A percentile compares a stretch with the other conserved stretches of the same genome.
phyloP scores from a whole-genome alignment of 1,140 invertebrate species.

The Trypoxylus dichotomus region DNA sequence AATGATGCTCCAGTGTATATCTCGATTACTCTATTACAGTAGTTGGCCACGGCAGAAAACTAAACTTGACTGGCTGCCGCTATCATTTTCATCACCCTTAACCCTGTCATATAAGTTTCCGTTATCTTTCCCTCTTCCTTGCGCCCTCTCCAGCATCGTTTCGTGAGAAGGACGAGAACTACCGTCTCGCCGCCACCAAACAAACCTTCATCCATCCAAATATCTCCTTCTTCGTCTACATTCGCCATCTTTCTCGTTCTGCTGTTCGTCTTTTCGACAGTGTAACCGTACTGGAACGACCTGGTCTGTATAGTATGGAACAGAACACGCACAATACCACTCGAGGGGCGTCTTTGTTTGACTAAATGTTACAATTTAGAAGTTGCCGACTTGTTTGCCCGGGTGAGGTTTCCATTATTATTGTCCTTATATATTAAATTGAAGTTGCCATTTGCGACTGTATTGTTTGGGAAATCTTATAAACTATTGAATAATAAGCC shows the following conservation, averaged over 20 bases:
- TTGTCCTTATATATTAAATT: constrained; percentile 46
- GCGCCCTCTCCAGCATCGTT: constrained; percentile 24
- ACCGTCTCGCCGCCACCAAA: constrained; percentile 3
- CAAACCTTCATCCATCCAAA: constrained; percentile 26
- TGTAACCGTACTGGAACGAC: constrained; percentile 1
- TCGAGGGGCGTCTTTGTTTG: constrained; percentile 50
- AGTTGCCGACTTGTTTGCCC: constrained; percentile 52
- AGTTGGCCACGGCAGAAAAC: constrained; percentile 38
- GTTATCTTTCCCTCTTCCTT: constrained; percentile 46
- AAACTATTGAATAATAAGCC: constrained; percentile 48
- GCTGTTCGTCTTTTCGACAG: background rate
- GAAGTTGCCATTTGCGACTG: constrained; percentile 51
- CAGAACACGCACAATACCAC: constrained; percentile 44
- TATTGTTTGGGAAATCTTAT: constrained; percentile 49
- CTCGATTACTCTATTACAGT: constrained; percentile 28
- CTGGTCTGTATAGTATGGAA: constrained; percentile 26
- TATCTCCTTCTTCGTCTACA: background rate
- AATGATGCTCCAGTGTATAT: background rate
- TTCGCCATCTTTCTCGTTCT: background rate
- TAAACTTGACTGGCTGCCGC: constrained; percentile 44
- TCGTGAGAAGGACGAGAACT: constrained; percentile 9
- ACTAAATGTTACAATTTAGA: constrained; percentile 54
- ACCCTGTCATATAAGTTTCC: constrained; percentile 56
- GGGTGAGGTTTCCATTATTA: constrained; percentile 51
- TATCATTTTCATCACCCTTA: constrained; percentile 56